Evolutionary conservation across 2,797 vertebrate species (phyloP).

Genomic region (Gila robusta): DNA sequence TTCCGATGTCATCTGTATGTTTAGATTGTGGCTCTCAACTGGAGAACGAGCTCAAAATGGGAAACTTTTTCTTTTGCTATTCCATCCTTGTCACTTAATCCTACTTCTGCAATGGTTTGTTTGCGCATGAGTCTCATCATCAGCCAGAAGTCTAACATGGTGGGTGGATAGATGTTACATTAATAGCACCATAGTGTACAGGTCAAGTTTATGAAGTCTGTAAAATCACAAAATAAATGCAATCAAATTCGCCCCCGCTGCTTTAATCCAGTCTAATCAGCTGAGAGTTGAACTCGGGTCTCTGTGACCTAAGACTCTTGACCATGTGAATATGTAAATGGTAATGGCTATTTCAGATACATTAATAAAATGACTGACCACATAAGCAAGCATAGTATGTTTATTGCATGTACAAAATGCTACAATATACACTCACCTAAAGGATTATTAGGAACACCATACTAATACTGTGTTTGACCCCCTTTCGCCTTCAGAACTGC

Average conservation of each 20-base stretch:
- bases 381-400: too few relatives aligned
- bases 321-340: background rate
- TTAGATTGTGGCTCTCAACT: conserved; percentile 30
- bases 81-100: background rate
- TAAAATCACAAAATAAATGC: conserved; percentile 13
- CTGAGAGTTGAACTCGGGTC: background rate
- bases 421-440: too few relatives aligned
- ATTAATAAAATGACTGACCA: background rate
- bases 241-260: background rate
- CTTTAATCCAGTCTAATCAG: conserved; percentile 8
- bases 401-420: too few relatives aligned
- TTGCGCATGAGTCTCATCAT: background rate
- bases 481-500: too few relatives aligned
- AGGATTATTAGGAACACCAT: too few relatives aligned
- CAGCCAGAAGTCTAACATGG: conserved; percentile 6
- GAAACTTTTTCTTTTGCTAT: background rate
- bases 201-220: conserved; percentile 1
- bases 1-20: conserved; percentile 22
- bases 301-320: background rate
- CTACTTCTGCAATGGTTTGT: background rate
- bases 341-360: background rate
- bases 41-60: background rate
- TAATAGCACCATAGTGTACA: conserved; percentile 6
- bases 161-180: conserved; percentile 7
- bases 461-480: too few relatives aligned